Evolutionary conservation across 2,888 invertebrate species (phyloP), one percentile per base, ranked within the genome.

Genomic region (Pachliopta kotzebuea): DNA sequence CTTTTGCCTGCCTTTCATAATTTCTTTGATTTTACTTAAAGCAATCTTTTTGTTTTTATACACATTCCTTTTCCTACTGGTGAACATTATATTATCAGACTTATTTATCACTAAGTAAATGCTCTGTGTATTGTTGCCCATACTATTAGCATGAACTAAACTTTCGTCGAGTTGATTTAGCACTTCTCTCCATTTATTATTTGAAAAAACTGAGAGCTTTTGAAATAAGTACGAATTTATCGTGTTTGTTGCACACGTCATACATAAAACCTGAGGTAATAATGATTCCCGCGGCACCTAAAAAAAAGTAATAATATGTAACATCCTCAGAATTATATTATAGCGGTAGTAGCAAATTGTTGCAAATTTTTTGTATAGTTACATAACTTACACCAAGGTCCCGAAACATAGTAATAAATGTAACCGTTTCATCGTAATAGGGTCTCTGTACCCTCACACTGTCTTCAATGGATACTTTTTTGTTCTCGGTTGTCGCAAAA

Each of bases 261-360:
- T 66, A 61, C 90, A 90, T 1, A 90, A 58, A 0, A 80, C 76
- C 71, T 83, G 76, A 2, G 90, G 88, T 18, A 90, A 68, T 8
- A 68, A 69, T 0, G 72, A 68, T 60, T 88, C 88, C 24, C 67
- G 59, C 2, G 68, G 52, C 0, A 85, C 72, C 86, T 88, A 76
- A 2, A 52, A 52, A 21, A 50, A 21, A 21, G 21, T 21, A 6
- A n/a, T 45, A n/a, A n/a, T 6, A 4, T 52, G 20, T 20, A 49
- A 20, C 42, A 42, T 42, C 3, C 9, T 42, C 3, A 42, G 18
- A 7, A 11, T 50, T 18, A 50, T 6, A 20, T 23, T 14, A 1
- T 52, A 23, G 23, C 23, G 4, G 21, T 42, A 17, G 14, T 42
- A 21, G 4, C 14, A n/a, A 8, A 49, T 49, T n/a, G 2, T 1